Evolutionary conservation across 2,888 invertebrate species (phyloP).

Genomic region (Lysandra bellargus): DNA sequence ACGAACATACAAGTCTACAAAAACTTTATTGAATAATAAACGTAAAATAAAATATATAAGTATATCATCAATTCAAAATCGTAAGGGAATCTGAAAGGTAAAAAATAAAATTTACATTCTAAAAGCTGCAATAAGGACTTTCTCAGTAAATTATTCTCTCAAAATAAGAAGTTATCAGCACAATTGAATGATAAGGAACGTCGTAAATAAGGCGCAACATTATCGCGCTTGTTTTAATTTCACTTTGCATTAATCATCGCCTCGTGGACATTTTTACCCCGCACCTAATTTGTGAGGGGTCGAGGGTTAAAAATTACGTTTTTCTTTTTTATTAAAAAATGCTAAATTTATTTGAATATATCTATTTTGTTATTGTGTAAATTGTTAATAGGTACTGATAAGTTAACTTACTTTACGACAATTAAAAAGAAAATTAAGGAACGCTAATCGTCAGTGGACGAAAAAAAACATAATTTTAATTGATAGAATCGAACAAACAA

Average conservation of each 20-base stretch:
- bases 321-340: conserved; percentile 32
- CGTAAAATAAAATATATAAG: too few species aligned
- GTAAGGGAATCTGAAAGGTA: too few species aligned
- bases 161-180: conserved; percentile 35
- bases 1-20: neutral
- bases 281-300: conserved; percentile 64
- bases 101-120: too few species aligned
- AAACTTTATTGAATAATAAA: too few species aligned
- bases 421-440: neutral
- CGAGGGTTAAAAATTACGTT: conserved; percentile 37
- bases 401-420: neutral
- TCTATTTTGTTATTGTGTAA: neutral
- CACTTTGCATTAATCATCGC: conserved; percentile 71
- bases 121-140: neutral
- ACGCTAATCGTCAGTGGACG: neutral
- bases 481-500: neutral
- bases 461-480: neutral
- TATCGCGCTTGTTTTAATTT: conserved; percentile 77
- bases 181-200: conserved; percentile 40
- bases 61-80: too few species aligned
- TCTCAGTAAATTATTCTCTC: conserved; percentile 4
- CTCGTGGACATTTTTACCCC: conserved; percentile 53
- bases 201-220: conserved; percentile 74
- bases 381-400: neutral
- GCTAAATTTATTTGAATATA: neutral